Evolutionary conservation across 2,888 invertebrate species (phyloP).

Genomic region (Erannis defoliaria): DNA sequence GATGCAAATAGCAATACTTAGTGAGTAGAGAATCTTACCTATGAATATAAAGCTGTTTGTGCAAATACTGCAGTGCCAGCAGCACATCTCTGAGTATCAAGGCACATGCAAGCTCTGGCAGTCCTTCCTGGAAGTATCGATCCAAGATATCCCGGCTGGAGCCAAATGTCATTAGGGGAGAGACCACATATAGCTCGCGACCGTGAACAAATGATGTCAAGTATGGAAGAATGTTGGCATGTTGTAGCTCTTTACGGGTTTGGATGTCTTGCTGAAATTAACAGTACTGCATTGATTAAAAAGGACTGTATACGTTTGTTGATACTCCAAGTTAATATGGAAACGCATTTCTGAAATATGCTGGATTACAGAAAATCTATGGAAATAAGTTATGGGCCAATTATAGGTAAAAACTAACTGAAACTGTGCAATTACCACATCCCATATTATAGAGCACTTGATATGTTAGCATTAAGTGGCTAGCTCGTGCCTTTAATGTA

Average conservation of each 20-base stretch:
- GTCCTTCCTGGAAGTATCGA: slow-evolving; percentile 91
- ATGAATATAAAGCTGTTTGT: slow-evolving; percentile 94
- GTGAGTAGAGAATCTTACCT: slow-evolving; percentile 81
- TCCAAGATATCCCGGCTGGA: slow-evolving; percentile 93
- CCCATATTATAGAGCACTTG: too few relatives aligned
- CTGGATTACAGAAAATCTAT: too few relatives aligned
- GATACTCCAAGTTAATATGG: too few relatives aligned
- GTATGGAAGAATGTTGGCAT: slow-evolving; percentile 92
- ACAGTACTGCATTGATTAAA: neutral
- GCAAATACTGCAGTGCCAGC: slow-evolving; percentile 93
- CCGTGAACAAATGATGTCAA: slow-evolving; percentile 92
- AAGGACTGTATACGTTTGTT: neutral
- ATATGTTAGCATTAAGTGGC: too few relatives aligned
- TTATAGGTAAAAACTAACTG: too few relatives aligned
- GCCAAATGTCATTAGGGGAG: slow-evolving; percentile 94
- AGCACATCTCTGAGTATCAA: slow-evolving; percentile 93
- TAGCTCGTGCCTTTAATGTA: too few relatives aligned
- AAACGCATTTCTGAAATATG: too few relatives aligned
- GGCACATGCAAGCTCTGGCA: slow-evolving; percentile 93
- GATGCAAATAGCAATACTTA: too few relatives aligned
- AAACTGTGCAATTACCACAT: too few relatives aligned
- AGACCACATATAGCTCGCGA: slow-evolving; percentile 92
- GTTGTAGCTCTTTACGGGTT: slow-evolving; percentile 91
- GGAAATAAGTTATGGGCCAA: too few relatives aligned
- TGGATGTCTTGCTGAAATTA: slow-evolving; percentile 91